Conservation (phyloP, 2,113 vertebrate genomes). For the Okapia johnstoni region DNA sequence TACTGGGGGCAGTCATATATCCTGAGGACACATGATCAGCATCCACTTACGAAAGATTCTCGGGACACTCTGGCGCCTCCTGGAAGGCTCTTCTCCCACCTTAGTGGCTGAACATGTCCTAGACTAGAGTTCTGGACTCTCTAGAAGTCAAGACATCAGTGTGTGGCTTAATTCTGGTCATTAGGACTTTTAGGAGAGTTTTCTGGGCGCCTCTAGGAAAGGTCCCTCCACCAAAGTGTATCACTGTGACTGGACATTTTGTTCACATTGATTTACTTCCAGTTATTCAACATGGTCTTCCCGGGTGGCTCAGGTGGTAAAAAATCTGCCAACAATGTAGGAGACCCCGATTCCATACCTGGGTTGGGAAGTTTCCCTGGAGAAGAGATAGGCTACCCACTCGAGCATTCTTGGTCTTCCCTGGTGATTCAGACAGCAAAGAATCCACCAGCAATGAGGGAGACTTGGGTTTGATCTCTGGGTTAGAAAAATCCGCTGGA, state of each 20-base stretch:
- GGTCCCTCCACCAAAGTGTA: background rate
- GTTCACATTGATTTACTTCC: background rate
- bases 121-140: background rate
- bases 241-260: background rate
- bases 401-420: background rate
- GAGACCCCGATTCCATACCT: background rate
- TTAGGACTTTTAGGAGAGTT: background rate
- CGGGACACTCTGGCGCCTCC: too few relatives aligned
- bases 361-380: background rate
- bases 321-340: background rate
- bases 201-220: background rate
- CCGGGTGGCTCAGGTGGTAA: background rate
- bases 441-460: background rate
- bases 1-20: rapidly evolving
- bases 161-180: background rate
- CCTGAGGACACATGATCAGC: too few relatives aligned
- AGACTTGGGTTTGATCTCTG: background rate
- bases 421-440: background rate
- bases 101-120: rapidly evolving
- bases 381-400: background rate
- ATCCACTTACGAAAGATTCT: rapidly evolving
- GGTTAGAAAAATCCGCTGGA: background rate
- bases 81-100: background rate
- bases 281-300: background rate
- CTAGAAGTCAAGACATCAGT: background rate